Conservation (phyloP, 2,113 vertebrate genomes). For the Equus quagga region DNA sequence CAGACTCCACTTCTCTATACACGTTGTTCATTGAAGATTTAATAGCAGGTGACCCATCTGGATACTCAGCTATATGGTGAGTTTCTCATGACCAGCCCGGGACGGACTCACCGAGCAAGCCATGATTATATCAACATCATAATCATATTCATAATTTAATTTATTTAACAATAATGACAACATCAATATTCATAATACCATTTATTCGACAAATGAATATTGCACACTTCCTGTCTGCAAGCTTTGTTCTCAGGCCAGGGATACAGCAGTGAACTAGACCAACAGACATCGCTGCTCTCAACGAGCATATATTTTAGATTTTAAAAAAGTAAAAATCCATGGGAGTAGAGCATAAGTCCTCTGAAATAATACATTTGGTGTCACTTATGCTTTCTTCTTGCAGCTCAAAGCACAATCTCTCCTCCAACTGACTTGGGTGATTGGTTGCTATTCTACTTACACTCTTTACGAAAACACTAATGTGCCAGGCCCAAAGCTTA, state of each 20-base stretch:
- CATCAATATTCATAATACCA: not conserved
- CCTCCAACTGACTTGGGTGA: not conserved
- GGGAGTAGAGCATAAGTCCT: not conserved
- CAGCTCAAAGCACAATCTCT: not conserved
- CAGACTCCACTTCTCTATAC: not conserved
- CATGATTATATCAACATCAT: not conserved
- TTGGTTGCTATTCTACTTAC: not conserved
- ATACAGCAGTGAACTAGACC: not conserved
- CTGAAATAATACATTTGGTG: not conserved
- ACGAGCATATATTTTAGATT: conserved; percentile 14
- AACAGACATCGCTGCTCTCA: not conserved
- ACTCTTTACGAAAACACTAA: not conserved
- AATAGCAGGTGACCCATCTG: not conserved
- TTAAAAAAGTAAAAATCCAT: not conserved
- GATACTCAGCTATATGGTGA: not conserved
- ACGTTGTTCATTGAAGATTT: not conserved
- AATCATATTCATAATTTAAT: not conserved
- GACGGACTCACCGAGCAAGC: not conserved
- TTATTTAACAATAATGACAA: not conserved
- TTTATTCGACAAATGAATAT: not conserved
- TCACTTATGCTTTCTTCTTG: not conserved
- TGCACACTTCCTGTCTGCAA: not conserved
- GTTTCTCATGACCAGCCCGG: not conserved
- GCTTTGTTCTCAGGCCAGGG: not conserved
- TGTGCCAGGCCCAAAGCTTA: not conserved